phyloP scores from a whole-genome alignment of 2,888 invertebrate genomes.

The Lasioglossum pauxillum region DNA sequence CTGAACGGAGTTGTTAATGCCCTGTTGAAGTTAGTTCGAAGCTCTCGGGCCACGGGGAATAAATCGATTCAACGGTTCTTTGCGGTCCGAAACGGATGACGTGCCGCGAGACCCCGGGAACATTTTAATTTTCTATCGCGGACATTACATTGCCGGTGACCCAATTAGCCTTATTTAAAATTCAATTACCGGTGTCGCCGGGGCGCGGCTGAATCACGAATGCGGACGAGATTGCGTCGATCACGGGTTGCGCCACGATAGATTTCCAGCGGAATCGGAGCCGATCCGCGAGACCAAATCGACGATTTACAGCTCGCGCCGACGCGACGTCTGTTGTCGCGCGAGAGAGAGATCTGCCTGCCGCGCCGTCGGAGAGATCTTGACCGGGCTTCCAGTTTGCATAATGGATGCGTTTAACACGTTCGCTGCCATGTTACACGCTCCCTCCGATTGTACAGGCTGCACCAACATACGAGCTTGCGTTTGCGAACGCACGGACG shows the following conservation, averaged over 20 bases:
- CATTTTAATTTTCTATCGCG: conserved; percentile 69
- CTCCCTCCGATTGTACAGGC: not conserved
- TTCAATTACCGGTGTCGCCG: conserved; percentile 76
- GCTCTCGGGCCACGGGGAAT: not conserved
- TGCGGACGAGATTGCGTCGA: conserved; percentile 46
- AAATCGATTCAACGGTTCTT: conserved; percentile 8
- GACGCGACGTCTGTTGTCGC: conserved; percentile 1
- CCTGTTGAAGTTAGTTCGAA: not conserved
- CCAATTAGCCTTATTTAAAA: conserved; percentile 81
- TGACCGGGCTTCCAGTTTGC: not conserved
- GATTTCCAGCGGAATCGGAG: conserved; percentile 23
- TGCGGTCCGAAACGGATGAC: not conserved
- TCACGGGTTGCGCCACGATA: not conserved
- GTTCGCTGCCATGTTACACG: conserved; percentile 1
- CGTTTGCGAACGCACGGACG: not conserved
- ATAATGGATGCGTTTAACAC: conserved; percentile 11
- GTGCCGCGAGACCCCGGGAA: conserved; percentile 31
- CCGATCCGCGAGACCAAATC: not conserved
- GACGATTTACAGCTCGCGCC: not conserved
- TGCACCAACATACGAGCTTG: not conserved
- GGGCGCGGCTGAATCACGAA: not conserved
- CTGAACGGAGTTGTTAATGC: not conserved
- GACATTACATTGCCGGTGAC: conserved; percentile 70
- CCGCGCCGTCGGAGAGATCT: not conserved
- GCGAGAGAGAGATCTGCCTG: not conserved